Percentiles rank a stretch among this genome's conserved stretches.
phyloP scores from a whole-genome alignment of 1,140 invertebrate species.

The Agrypnia vestita region DNA sequence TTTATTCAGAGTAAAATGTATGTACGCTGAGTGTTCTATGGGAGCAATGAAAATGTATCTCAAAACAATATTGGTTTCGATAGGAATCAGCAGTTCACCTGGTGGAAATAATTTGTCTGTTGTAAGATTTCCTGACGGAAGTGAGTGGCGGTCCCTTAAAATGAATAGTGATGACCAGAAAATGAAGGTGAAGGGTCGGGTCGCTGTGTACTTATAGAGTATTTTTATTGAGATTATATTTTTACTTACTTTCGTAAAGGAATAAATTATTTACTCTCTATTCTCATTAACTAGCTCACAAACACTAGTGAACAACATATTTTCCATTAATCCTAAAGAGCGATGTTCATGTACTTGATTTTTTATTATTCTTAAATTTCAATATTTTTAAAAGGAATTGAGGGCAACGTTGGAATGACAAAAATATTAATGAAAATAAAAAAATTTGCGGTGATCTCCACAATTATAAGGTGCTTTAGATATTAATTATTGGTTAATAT shows the following conservation, averaged over 20 bases:
- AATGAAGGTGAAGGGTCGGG: too few relatives aligned
- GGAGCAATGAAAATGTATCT: too few relatives aligned
- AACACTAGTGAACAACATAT: background rate
- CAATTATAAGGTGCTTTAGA: slow-evolving; percentile 61
- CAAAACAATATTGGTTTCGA: too few relatives aligned
- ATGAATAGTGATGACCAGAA: too few relatives aligned
- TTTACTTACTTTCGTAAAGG: slow-evolving; percentile 11
- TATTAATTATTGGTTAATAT: slow-evolving; percentile 43
- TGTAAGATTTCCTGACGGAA: too few relatives aligned
- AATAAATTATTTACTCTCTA: background rate
- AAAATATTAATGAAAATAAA: slow-evolving; percentile 7
- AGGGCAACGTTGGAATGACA: slow-evolving; percentile 47
- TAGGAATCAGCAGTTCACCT: too few relatives aligned
- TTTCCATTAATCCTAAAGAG: slow-evolving; percentile 1
- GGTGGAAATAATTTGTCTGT: too few relatives aligned
- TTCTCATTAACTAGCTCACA: background rate
- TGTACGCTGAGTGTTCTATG: too few relatives aligned
- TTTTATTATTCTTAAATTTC: slow-evolving; percentile 21
- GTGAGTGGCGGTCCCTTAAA: too few relatives aligned
- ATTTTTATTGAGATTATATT: slow-evolving; percentile 28
- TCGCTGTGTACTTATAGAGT: too few relatives aligned
- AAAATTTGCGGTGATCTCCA: slow-evolving; percentile 58
- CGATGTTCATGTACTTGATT: background rate
- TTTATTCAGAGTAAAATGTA: too few relatives aligned
- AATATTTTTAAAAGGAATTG: slow-evolving; percentile 5